These are phyloP conservation scores for Sycophila sp. DNA, from an alignment of 1,140 invertebrate genomes.

Conservation along the genomic window DNA sequence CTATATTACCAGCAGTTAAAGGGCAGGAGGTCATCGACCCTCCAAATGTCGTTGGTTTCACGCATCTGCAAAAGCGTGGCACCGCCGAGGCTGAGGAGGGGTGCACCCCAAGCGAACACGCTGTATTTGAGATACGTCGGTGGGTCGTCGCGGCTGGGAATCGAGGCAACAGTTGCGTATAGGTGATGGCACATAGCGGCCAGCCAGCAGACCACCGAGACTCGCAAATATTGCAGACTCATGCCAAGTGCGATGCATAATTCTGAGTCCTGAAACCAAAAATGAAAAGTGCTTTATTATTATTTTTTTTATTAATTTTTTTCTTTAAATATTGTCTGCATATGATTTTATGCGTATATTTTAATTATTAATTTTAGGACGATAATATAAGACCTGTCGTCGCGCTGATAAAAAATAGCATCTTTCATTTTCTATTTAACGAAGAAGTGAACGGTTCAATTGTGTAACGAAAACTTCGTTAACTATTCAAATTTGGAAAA, in stretches of 20 bases:
- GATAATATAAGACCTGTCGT: too few relatives aligned
- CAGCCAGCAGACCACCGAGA: slow-evolving; percentile 73
- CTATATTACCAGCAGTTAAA: slow-evolving; percentile 66
- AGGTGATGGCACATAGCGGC: slow-evolving; percentile 72
- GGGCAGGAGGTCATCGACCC: slow-evolving; percentile 57
- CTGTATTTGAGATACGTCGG: slow-evolving; percentile 65
- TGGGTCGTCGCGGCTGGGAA: slow-evolving; percentile 60
- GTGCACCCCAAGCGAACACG: slow-evolving; percentile 65
- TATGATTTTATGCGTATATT: background rate
- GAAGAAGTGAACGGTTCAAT: too few relatives aligned
- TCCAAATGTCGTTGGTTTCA: slow-evolving; percentile 56
- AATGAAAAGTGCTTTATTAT: background rate
- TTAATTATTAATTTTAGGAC: too few relatives aligned
- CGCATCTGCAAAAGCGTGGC: slow-evolving; percentile 56
- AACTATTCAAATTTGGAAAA: too few relatives aligned
- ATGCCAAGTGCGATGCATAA: slow-evolving; percentile 72
- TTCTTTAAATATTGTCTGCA: background rate
- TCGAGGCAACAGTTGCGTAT: slow-evolving; percentile 62
- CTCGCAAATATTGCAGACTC: slow-evolving; percentile 71
- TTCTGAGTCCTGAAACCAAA: slow-evolving; percentile 70
- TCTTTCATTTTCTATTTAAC: too few relatives aligned
- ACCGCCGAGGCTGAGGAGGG: slow-evolving; percentile 56
- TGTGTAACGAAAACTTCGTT: too few relatives aligned
- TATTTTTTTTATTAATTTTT: background rate
- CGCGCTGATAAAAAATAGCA: too few relatives aligned